Evolutionary conservation across 2,797 vertebrate species (phyloP), one percentile per base, ranked within the genome.

Genomic region (Melanotaenia parkinsoni): DNA sequence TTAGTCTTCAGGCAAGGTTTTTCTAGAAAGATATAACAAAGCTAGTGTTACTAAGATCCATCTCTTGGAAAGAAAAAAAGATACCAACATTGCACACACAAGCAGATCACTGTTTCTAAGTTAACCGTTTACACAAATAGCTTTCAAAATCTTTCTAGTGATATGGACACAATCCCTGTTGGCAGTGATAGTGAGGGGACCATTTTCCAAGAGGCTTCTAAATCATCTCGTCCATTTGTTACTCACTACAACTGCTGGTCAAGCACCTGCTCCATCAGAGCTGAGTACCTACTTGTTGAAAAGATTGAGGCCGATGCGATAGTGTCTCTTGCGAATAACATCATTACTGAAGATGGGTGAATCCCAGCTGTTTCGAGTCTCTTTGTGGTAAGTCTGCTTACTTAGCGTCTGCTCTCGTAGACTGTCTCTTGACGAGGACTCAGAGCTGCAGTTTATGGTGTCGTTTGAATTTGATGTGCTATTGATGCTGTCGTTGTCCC

Each of bases 401-500:
- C 96, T 98, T 78, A 99, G 94, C 0, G 95, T 96, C 93, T 98
- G 97, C 84, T 99, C 98, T 58, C 98, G 94, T 24, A 98, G 90
- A 90, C 97, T 98, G 94, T 99, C 97, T 1, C 97, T 91, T 0
- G 97, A 99, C 2, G 97, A 97, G 0, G 96, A 97, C 91, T 99
- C 98, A 0, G 98, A 99, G 94, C 98, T 99, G 94, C 97, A 99
- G 89, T 99, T 98, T 90, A 98, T 97, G 33, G 98, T 99, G 82
- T 99, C 98, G 0, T 98, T 99, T n/a, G 98, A 99, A 90, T 99
- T 99, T 76, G 97, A 98, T 5, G 98, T 98, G 96, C 98, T 99
- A 69, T 99, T 98, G 92, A 98, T 94, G 89, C 98, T 99, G 94
- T 99, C 98, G 0, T 99, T 99, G 91, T 99, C 98, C 8, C 97